Conservation (phyloP, 37 sponge, comb jelly and placozoan species). For the Halisarca cf. caerulea region DNA sequence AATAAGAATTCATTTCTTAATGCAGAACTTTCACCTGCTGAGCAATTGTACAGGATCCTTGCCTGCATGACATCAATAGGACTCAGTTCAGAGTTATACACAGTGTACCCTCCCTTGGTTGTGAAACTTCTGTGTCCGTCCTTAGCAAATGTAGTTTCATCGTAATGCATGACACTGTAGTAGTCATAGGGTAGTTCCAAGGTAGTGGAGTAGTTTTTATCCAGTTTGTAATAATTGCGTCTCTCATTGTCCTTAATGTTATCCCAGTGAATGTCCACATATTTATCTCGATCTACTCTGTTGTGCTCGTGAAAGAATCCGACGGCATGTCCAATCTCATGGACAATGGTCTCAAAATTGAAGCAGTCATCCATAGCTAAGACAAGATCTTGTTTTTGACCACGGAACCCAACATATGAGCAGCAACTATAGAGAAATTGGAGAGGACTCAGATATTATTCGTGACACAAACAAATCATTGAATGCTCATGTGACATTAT, state of each 20-base stretch:
- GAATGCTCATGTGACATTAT: no score
- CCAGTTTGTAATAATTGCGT: neutral
- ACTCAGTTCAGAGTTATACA: slow-evolving; percentile 4
- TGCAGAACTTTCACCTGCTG: neutral
- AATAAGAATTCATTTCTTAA: no score
- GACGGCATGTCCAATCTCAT: slow-evolving; percentile 70
- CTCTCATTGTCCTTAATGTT: slow-evolving; percentile 30
- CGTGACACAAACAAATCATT: no score
- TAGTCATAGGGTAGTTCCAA: neutral
- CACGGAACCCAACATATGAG: slow-evolving; percentile 45
- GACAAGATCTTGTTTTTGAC: slow-evolving; percentile 33
- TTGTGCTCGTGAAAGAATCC: slow-evolving; percentile 73
- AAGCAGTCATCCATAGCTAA: slow-evolving; percentile 18
- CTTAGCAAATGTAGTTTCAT: neutral
- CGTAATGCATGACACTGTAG: slow-evolving; percentile 12
- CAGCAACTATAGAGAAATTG: slow-evolving; percentile 35
- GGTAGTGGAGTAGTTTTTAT: neutral
- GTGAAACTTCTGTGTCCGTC: neutral
- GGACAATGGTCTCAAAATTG: slow-evolving; percentile 34
- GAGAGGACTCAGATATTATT: no score
- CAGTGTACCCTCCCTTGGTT: neutral
- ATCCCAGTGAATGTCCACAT: slow-evolving; percentile 22
- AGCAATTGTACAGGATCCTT: neutral
- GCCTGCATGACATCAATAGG: neutral
- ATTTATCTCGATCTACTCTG: slow-evolving; percentile 63